Conservation (phyloP, 2,797 vertebrate genomes). For the Coregonus sp. region DNA sequence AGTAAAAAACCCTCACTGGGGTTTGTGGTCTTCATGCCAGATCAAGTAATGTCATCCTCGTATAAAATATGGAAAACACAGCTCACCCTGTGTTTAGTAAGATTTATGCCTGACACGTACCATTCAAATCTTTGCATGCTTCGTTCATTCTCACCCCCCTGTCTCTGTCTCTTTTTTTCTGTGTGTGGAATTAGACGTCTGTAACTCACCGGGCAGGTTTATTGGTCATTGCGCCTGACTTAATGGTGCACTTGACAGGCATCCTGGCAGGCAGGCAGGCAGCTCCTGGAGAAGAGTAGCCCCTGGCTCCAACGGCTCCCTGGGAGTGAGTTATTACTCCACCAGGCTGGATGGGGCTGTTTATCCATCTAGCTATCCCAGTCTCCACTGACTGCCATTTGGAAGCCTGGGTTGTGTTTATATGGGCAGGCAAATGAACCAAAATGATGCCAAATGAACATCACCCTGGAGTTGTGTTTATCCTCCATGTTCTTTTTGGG, state of each 20-base stretch:
- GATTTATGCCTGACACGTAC: constrained; percentile 42
- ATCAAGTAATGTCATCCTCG: constrained; percentile 20
- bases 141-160: constrained; percentile 25
- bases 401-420: constrained; percentile 32
- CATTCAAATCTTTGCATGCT: constrained; percentile 35
- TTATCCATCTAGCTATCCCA: not conserved
- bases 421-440: not conserved
- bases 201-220: constrained; percentile 51
- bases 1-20: not conserved
- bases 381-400: constrained; percentile 11
- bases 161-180: constrained; percentile 23
- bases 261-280: constrained; percentile 18
- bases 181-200: constrained; percentile 51
- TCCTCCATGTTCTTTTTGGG: constrained; percentile 18
- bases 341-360: constrained; percentile 25
- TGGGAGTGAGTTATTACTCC: constrained; percentile 36
- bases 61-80: constrained; percentile 18
- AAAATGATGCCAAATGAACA: not conserved
- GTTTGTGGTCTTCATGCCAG: constrained; percentile 15
- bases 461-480: not conserved
- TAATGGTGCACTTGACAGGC: constrained; percentile 58
- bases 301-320: not conserved
- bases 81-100: not conserved
- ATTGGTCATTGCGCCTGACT: constrained; percentile 47
- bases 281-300: constrained; percentile 46